Percentiles rank a stretch among this genome's conserved stretches.
phyloP scores from a whole-genome alignment of 2,113 vertebrate species.

The Rhinolophus sinicus region DNA sequence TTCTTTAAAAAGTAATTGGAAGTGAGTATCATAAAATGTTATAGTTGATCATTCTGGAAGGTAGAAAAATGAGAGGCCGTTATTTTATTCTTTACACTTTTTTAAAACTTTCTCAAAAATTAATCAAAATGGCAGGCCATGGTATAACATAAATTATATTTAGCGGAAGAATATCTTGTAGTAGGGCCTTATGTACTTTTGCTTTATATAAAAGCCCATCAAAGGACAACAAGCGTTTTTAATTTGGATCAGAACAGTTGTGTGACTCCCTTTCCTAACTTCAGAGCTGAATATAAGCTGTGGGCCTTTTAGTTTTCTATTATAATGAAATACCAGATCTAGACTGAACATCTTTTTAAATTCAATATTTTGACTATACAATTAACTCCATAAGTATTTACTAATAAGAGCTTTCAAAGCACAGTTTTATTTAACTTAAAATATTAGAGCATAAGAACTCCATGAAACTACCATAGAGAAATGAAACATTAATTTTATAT shows the following conservation, averaged over 20 bases:
- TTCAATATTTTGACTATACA: conserved; percentile 13
- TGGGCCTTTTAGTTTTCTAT: neutral
- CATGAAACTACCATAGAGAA: neutral
- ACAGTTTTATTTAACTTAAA: conserved; percentile 40
- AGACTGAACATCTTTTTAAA: conserved; percentile 6
- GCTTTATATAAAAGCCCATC: neutral
- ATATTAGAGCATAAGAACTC: conserved; percentile 23
- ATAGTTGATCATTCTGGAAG: neutral
- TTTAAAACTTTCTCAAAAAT: neutral
- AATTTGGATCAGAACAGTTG: neutral
- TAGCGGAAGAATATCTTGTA: conserved; percentile 26
- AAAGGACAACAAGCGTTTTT: neutral
- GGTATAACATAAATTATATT: neutral
- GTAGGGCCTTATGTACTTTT: neutral
- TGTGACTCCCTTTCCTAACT: neutral
- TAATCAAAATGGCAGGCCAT: neutral
- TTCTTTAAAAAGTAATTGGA: conserved; percentile 41
- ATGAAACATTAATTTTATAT: conserved; percentile 14
- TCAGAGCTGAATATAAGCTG: neutral
- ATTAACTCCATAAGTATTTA: neutral
- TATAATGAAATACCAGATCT: neutral
- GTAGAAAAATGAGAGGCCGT: neutral
- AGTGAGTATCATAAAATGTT: neutral
- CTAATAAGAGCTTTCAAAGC: conserved; percentile 16
- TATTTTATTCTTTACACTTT: conserved; percentile 3